Percentiles rank a stretch among this genome's conserved stretches.
These are phyloP conservation scores for Phania funesta DNA, from an alignment of 2,888 invertebrate genomes.

Conservation along the genomic window DNA sequence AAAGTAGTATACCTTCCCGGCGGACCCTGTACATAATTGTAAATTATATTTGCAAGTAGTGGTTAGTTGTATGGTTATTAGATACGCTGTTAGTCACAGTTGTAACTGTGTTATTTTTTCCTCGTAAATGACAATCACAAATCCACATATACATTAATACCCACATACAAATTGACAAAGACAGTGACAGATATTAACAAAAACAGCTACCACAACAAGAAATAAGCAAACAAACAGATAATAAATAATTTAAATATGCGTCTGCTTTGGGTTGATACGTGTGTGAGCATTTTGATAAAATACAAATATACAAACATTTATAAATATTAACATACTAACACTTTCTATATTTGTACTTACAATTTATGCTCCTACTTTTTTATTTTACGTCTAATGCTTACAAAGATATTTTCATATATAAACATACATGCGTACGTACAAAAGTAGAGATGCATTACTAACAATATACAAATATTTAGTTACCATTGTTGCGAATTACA, in stretches of 20 bases:
- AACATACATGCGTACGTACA: background rate
- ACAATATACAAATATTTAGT: slow-evolving; percentile 36
- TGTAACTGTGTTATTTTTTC: slow-evolving; percentile 40
- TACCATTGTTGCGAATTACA: slow-evolving; percentile 44
- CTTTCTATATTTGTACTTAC: background rate
- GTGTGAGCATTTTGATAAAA: background rate
- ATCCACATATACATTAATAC: background rate
- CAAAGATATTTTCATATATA: background rate
- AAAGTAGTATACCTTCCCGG: no score
- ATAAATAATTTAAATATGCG: slow-evolving; percentile 43
- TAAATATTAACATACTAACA: slow-evolving; percentile 5
- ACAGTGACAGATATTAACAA: background rate
- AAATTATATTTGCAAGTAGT: slow-evolving; percentile 36
- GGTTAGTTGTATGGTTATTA: background rate
- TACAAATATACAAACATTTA: background rate
- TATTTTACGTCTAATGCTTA: slow-evolving; percentile 5
- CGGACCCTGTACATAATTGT: slow-evolving; percentile 50
- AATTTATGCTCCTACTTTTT: slow-evolving; percentile 1
- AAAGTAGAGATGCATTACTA: slow-evolving; percentile 11
- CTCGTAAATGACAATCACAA: slow-evolving; percentile 56
- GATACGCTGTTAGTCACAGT: background rate
- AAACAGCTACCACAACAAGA: background rate
- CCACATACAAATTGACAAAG: background rate
- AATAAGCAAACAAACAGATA: background rate
- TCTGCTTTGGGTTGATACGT: background rate